phyloP scores from a whole-genome alignment of 2,797 vertebrate genomes.

The Platyrinchus mystaceus region DNA sequence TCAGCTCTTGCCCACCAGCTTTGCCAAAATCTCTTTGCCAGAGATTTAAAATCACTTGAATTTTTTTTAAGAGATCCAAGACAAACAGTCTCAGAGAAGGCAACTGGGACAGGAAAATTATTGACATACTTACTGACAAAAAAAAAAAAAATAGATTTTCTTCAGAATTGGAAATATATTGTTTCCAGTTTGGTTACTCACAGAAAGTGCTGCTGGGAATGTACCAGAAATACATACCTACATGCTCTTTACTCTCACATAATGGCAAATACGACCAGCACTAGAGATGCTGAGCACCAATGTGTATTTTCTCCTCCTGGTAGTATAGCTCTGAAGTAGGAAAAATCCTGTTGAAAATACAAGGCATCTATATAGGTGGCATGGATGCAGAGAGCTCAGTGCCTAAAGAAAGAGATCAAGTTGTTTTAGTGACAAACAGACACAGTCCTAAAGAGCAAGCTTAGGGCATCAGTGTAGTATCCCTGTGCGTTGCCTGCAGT shows the following conservation, averaged over 20 bases:
- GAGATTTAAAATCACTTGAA: not conserved
- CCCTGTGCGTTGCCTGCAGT: not conserved
- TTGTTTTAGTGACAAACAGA: not conserved
- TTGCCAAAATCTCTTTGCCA: not conserved
- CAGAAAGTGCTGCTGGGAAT: not conserved
- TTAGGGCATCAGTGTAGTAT: not conserved
- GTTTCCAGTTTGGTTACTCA: not conserved
- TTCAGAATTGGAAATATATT: not conserved
- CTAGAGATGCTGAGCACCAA: not conserved
- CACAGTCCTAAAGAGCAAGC: not conserved
- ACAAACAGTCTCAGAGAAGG: not conserved
- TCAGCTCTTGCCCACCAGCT: not conserved
- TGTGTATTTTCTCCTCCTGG: not conserved
- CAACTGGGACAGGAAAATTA: not conserved
- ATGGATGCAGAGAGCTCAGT: not conserved
- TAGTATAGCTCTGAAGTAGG: not conserved
- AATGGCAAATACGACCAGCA: not conserved
- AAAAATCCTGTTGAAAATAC: not conserved
- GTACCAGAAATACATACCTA: not conserved
- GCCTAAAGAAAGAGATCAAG: not conserved
- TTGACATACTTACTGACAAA: not conserved
- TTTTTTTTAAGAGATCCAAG: not conserved
- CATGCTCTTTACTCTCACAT: not conserved
- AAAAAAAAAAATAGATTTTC: not conserved
- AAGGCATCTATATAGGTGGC: not conserved